Evolutionary conservation across 1,140 invertebrate genomes (phyloP).

Genomic region (Helicoverpa zea): DNA sequence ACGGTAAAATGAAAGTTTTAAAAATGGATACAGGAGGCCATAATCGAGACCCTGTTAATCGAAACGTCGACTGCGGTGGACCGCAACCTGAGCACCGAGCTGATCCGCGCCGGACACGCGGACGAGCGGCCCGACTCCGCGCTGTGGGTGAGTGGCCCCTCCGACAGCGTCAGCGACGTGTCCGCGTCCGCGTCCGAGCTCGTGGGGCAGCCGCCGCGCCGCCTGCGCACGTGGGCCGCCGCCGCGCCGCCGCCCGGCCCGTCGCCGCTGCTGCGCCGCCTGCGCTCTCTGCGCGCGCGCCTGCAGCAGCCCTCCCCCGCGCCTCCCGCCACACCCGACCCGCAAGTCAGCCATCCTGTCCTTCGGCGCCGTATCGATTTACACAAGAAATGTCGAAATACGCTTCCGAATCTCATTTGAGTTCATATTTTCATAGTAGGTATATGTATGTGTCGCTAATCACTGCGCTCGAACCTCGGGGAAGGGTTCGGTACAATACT

Average conservation of each 20-base stretch:
- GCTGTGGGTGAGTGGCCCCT: slow-evolving; percentile 59
- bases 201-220: slow-evolving; percentile 52
- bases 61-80: slow-evolving; percentile 71
- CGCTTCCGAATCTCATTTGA: neutral
- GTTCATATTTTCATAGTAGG: neutral
- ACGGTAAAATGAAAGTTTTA: neutral
- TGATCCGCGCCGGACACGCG: slow-evolving; percentile 71
- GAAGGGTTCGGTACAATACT: neutral
- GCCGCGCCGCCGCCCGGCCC: neutral
- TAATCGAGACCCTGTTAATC: slow-evolving; percentile 72
- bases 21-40: slow-evolving; percentile 57
- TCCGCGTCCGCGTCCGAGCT: slow-evolving; percentile 63
- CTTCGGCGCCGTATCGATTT: neutral
- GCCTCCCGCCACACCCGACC: neutral
- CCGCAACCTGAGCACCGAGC: slow-evolving; percentile 63
- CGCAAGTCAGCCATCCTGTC: neutral
- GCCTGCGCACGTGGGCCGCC: slow-evolving; percentile 56
- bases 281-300: slow-evolving; percentile 28
- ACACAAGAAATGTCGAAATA: neutral
- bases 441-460: neutral
- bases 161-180: slow-evolving; percentile 51
- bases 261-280: slow-evolving; percentile 10
- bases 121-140: slow-evolving; percentile 62
- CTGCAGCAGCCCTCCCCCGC: neutral
- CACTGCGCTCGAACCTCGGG: slow-evolving; percentile 44